These are phyloP conservation scores for Parnassius smintheus DNA, from an alignment of 2,888 invertebrate genomes.

Conservation along the genomic window DNA sequence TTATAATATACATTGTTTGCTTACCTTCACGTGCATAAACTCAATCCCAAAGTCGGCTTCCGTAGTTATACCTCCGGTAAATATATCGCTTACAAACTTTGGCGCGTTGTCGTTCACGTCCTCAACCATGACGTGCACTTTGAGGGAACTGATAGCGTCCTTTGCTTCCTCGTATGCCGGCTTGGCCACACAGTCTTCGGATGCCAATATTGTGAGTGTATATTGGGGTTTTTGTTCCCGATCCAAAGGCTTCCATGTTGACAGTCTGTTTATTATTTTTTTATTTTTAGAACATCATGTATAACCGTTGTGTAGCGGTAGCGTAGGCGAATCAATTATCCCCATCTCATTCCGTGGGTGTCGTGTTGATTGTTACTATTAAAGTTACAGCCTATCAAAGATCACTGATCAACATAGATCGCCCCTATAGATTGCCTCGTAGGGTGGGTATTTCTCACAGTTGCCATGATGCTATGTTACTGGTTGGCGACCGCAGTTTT, in stretches of 20 bases:
- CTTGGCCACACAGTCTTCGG: constrained; percentile 87
- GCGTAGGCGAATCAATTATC: too few relatives aligned
- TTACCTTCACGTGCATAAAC: constrained; percentile 91
- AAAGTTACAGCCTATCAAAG: too few relatives aligned
- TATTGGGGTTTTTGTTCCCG: constrained; percentile 86
- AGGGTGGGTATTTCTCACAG: too few relatives aligned
- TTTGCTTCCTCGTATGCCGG: constrained; percentile 80
- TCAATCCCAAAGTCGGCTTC: constrained; percentile 94
- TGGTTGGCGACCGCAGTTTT: too few relatives aligned
- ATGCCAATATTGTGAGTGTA: constrained; percentile 87
- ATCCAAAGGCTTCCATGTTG: constrained; percentile 83
- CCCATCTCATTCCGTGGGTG: too few relatives aligned
- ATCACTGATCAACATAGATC: too few relatives aligned
- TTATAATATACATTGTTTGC: background rate
- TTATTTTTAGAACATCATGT: too few relatives aligned
- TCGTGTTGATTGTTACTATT: too few relatives aligned
- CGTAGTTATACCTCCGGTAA: constrained; percentile 97
- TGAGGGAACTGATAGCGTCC: constrained; percentile 86
- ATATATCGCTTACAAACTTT: constrained; percentile 88
- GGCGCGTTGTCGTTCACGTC: constrained; percentile 97
- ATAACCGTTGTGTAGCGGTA: too few relatives aligned
- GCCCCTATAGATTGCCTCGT: too few relatives aligned
- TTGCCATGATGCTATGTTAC: too few relatives aligned
- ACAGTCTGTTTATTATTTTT: constrained; percentile 36
- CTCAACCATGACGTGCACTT: constrained; percentile 85